Evolutionary conservation across 2,113 vertebrate genomes (phyloP).

Genomic region (Syrrhaptes paradoxus): DNA sequence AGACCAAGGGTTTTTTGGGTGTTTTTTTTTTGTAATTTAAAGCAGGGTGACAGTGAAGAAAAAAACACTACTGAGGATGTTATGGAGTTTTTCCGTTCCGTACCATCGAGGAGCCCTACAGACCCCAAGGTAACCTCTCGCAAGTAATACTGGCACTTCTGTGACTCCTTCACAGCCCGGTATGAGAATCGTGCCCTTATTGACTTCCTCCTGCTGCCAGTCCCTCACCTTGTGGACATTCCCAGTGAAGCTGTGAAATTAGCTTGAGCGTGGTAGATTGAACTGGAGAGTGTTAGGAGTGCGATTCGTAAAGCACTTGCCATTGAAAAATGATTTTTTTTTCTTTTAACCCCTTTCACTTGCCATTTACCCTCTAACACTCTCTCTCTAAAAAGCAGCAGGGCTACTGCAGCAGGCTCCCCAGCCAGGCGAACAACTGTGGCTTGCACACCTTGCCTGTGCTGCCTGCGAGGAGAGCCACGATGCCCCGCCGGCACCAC

Average conservation of each 20-base stretch:
- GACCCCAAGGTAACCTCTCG: not conserved
- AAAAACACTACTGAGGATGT: not conserved
- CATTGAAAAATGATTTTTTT: not conserved
- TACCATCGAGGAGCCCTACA: not conserved
- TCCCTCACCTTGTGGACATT: conserved; percentile 53
- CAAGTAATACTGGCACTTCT: not conserved
- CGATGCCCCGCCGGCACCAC: not conserved
- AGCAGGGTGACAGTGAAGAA: not conserved
- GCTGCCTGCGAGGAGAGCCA: too few species aligned
- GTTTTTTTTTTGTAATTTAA: not conserved
- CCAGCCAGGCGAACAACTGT: accelerated
- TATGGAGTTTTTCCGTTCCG: not conserved
- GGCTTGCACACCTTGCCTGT: not conserved
- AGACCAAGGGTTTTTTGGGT: not conserved
- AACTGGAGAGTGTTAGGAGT: conserved; percentile 2
- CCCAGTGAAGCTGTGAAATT: conserved; percentile 64
- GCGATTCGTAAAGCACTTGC: not conserved
- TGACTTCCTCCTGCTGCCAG: conserved; percentile 29
- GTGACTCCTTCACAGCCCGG: not conserved
- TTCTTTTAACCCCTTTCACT: not conserved
- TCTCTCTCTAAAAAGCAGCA: not conserved
- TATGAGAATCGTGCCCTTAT: conserved; percentile 7
- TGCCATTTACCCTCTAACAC: not conserved
- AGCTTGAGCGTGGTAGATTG: conserved; percentile 24
- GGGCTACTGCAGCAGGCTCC: not conserved